Conservation (phyloP, 2,797 vertebrate genomes). For the Enteromius fasciolatus region DNA sequence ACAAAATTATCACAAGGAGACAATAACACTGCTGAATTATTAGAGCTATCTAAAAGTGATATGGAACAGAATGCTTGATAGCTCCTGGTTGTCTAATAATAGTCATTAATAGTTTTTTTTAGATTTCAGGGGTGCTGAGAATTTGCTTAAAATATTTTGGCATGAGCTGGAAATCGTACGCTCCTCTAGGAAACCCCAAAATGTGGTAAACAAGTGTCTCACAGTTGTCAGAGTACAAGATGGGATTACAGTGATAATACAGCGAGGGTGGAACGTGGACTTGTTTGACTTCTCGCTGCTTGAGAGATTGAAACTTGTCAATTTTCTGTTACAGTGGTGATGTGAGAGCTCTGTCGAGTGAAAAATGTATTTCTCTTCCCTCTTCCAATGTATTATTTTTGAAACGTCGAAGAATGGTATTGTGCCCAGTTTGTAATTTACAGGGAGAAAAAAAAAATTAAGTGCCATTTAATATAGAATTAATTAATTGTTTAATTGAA, state of each 20-base stretch:
- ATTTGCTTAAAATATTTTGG: background rate
- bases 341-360: background rate
- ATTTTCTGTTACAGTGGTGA: background rate
- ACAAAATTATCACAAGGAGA: background rate
- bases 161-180: background rate
- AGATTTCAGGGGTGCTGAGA: background rate
- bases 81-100: background rate
- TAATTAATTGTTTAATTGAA: too few relatives aligned
- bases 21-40: background rate
- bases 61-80: background rate
- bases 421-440: background rate
- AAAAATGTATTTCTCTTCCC: background rate
- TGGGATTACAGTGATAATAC: background rate
- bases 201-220: background rate
- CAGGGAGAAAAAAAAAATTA: background rate
- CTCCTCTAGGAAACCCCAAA: background rate
- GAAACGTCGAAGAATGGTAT: background rate
- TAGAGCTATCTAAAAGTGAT: background rate
- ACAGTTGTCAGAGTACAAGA: background rate
- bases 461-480: background rate
- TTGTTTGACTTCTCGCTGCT: slow-evolving; percentile 18
- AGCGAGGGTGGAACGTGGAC: background rate
- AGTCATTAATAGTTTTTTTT: background rate
- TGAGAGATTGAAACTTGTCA: slow-evolving; percentile 10
- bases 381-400: background rate